A percentile compares a stretch with the other conserved stretches of the same genome.
These are phyloP conservation scores for Trypoxylus dichotomus DNA, from an alignment of 1,140 invertebrate species.

Conservation along the genomic window DNA sequence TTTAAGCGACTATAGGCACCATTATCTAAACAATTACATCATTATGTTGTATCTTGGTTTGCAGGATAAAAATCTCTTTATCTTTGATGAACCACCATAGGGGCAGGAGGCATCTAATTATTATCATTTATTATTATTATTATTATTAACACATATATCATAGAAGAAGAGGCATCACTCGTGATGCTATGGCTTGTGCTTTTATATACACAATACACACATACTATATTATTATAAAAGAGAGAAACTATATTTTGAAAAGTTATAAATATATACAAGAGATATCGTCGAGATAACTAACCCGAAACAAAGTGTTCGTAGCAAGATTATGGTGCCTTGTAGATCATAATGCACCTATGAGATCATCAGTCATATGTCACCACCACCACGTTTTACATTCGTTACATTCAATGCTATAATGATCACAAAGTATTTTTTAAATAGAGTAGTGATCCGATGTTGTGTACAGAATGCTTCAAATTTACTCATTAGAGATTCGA, in stretches of 20 bases:
- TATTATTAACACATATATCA: not conserved
- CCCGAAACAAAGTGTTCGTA: not conserved
- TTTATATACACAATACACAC: constrained; percentile 31
- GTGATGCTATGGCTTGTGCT: constrained; percentile 28
- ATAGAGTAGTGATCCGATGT: constrained; percentile 44
- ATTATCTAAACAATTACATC: constrained; percentile 29
- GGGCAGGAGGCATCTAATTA: constrained; percentile 15
- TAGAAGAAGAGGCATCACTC: constrained; percentile 8
- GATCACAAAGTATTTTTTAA: constrained; percentile 48
- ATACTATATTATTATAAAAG: not conserved
- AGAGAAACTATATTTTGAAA: not conserved
- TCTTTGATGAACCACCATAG: constrained; percentile 1
- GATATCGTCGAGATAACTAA: not conserved
- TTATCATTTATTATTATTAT: not conserved
- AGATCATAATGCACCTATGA: constrained; percentile 30
- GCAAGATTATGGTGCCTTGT: constrained; percentile 10
- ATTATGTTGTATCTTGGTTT: no score
- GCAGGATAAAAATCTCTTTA: constrained; percentile 2
- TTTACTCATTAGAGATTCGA: constrained; percentile 34
- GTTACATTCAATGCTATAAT: constrained; percentile 48
- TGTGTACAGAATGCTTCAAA: not conserved
- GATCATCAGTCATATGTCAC: constrained; percentile 36
- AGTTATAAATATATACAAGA: constrained; percentile 27
- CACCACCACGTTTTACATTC: constrained; percentile 11
- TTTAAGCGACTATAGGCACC: constrained; percentile 13